Evolutionary conservation across 2,797 vertebrate genomes (phyloP), one percentile per base, ranked within the genome.

Genomic region (Neomorphus geoffroyi): DNA sequence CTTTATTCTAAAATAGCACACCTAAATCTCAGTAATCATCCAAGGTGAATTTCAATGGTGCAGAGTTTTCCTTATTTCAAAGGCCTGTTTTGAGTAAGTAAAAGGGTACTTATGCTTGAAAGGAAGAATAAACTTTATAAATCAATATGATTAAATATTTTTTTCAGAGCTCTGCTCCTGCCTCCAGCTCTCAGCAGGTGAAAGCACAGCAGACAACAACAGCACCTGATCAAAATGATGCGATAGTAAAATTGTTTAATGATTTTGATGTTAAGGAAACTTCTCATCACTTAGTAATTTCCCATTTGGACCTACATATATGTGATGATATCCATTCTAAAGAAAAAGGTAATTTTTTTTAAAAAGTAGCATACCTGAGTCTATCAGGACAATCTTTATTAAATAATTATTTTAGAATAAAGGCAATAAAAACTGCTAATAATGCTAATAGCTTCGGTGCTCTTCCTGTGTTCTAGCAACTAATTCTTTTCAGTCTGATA

Each of bases 221-320:
- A 51, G 96, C 98, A 26, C 97, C 98, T 22, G 99, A 99, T 94
- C 98, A 99, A 91, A 98, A 97, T 0, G 99, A 99, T 19, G 98
- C 98, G 41, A 99, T 99, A 98, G 98, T 99, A 79, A 99, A 98
- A 92, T 97, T 99, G 39, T 99, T 99, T 96, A 98, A 79, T 91
- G 98, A 98, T 86, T 99, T 98, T 82, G 99, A 99, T 88, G 99
- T 99, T 45, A 99, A 99, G 19, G 99, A 99, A 97, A 99, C 99
- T 6, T 99, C 99, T 27, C 99, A 99, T 97, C 99, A 99, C 96
- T 98, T 99, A 86, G 98, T 99, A 94, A 99, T 99, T 98, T 99
- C 98, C 75, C 99, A 99, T 96, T 98, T 99, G 50, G 99, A 99
- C 97, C 97, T 99, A 93, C 99, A 99, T 97, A 99, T 99, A 97